These are phyloP conservation scores for Seira sanloemensis DNA, from an alignment of 2,888 invertebrate species.

Conservation along the genomic window DNA sequence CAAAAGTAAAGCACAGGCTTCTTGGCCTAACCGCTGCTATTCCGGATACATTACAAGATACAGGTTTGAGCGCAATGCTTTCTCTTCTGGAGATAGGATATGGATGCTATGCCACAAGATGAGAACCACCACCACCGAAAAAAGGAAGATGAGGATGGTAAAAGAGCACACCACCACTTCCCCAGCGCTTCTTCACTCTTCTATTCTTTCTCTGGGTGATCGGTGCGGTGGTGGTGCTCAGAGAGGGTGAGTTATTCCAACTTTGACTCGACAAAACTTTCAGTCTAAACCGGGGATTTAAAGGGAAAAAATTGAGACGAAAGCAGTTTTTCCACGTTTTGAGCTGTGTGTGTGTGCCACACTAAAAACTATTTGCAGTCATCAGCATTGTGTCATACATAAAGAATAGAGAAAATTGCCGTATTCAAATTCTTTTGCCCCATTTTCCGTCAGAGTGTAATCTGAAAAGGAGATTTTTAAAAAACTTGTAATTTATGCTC, in stretches of 20 bases:
- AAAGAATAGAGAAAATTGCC: background rate
- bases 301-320: background rate
- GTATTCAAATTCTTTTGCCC: background rate
- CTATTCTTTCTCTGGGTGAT: background rate
- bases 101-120: background rate
- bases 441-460: background rate
- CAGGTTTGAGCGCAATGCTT: no score
- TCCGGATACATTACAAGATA: no score
- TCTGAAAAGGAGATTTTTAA: background rate
- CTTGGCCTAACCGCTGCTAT: no score
- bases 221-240: background rate
- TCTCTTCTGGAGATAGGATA: background rate
- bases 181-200: background rate
- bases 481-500: background rate
- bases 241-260: background rate
- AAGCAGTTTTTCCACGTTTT: background rate
- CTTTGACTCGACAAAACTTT: background rate
- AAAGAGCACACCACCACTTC: constrained; percentile 10
- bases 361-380: background rate
- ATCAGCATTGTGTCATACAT: background rate
- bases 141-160: constrained; percentile 3
- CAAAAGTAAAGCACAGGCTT: no score
- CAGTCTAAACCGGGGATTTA: background rate
- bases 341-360: background rate
- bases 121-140: constrained; percentile 1